Percentiles rank a stretch among this genome's conserved stretches.
Evolutionary conservation across 1,140 invertebrate genomes (phyloP).

Genomic region (Atopsyche davidsoni): DNA sequence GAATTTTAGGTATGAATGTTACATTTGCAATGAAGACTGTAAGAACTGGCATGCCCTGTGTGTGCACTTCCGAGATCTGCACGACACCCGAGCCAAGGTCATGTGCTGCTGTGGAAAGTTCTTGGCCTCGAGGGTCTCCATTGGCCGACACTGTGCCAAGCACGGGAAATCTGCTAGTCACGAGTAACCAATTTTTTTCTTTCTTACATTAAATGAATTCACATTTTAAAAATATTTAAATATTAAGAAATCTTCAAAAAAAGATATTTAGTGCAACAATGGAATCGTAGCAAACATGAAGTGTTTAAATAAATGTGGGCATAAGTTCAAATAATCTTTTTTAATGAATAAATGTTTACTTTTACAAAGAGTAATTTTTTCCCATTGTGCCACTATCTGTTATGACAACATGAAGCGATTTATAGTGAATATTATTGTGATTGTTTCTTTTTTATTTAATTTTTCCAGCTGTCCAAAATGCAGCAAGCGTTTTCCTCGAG

Average conservation of each 20-base stretch:
- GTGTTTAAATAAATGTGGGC: too few relatives aligned
- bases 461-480: conserved; percentile 25
- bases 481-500: conserved; percentile 25
- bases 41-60: conserved; percentile 29
- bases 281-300: too few relatives aligned
- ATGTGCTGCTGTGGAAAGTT: conserved; percentile 29
- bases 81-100: conserved; percentile 25
- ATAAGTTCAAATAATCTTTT: too few relatives aligned
- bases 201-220: too few relatives aligned
- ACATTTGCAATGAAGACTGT: conserved; percentile 26
- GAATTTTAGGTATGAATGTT: conserved; percentile 27
- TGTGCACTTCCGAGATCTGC: conserved; percentile 27
- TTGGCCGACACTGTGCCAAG: conserved; percentile 27
- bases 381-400: too few relatives aligned
- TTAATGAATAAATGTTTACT: too few relatives aligned
- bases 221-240: too few relatives aligned
- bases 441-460: conserved; percentile 3
- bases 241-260: too few relatives aligned
- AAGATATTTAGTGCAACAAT: too few relatives aligned
- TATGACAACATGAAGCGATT: too few relatives aligned
- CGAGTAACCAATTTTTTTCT: conserved; percentile 7
- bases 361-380: too few relatives aligned
- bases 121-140: conserved; percentile 28
- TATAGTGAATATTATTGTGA: too few relatives aligned
- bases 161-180: conserved; percentile 26